phyloP scores from a whole-genome alignment of 1,140 invertebrate genomes.

The Archivesica marissinica region DNA sequence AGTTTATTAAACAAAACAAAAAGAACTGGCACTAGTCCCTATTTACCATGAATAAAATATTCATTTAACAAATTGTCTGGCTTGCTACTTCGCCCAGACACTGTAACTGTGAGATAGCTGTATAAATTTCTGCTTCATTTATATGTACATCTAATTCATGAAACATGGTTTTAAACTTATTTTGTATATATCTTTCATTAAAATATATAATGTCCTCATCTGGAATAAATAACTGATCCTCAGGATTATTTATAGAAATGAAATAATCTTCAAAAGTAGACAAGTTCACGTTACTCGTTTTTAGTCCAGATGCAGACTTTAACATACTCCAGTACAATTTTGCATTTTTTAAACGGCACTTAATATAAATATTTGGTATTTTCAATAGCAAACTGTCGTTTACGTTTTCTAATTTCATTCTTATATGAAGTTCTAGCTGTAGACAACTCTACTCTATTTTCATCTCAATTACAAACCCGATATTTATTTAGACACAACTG shows the following conservation, averaged over 20 bases:
- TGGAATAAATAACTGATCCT: constrained; percentile 28
- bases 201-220: constrained; percentile 37
- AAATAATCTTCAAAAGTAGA: constrained; percentile 23
- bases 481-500: neutral
- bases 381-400: neutral
- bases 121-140: neutral
- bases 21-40: neutral
- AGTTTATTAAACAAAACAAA: constrained; percentile 3
- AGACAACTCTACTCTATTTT: neutral
- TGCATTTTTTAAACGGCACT: neutral
- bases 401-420: neutral
- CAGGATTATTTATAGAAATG: neutral
- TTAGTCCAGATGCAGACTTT: neutral
- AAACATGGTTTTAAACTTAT: constrained; percentile 42
- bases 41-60: constrained; percentile 26
- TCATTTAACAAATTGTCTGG: constrained; percentile 30
- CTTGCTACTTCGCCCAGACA: neutral
- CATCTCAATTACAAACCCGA: neutral
- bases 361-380: neutral
- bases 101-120: neutral
- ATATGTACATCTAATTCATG: constrained; percentile 19
- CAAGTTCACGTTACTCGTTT: neutral
- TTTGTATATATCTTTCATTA: constrained; percentile 20
- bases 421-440: neutral
- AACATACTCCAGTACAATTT: constrained; percentile 26